phyloP scores from a whole-genome alignment of 1,140 invertebrate species.

The Ridgeia piscesae region DNA sequence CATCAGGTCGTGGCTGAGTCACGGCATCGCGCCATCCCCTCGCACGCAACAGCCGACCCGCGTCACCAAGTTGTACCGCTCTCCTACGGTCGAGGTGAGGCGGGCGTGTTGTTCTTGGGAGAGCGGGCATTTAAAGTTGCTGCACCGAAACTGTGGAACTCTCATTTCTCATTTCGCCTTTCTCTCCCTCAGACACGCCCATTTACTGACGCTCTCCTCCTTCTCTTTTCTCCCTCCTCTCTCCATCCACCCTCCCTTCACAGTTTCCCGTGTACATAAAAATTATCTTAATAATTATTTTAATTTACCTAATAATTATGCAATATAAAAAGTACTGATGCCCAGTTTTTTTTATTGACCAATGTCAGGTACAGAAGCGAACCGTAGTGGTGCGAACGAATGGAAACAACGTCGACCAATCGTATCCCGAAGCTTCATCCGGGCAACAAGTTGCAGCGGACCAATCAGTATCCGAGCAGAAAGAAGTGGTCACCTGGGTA shows the following conservation, averaged over 20 bases:
- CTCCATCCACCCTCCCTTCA: too few species aligned
- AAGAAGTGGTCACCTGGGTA: not conserved
- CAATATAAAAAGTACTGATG: not conserved
- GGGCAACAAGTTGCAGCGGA: not conserved
- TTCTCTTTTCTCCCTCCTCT: too few species aligned
- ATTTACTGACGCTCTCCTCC: too few species aligned
- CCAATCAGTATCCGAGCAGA: not conserved
- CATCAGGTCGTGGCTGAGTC: slow-evolving; percentile 22
- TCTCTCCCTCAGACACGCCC: too few species aligned
- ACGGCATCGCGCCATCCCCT: not conserved
- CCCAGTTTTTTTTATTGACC: not conserved
- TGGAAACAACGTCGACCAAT: not conserved
- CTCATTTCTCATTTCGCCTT: too few species aligned
- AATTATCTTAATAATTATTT: too few species aligned
- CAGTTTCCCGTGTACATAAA: too few species aligned
- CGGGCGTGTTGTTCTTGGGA: too few species aligned
- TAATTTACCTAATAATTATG: not conserved
- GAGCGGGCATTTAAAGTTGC: too few species aligned
- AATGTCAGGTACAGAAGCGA: not conserved
- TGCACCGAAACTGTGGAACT: too few species aligned
- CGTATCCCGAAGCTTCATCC: not conserved
- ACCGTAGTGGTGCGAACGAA: not conserved
- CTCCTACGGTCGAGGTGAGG: not conserved
- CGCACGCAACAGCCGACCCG: not conserved
- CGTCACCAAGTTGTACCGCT: not conserved